Conservation (phyloP, 2,113 vertebrate genomes). For the Mesitornis unicolor region DNA sequence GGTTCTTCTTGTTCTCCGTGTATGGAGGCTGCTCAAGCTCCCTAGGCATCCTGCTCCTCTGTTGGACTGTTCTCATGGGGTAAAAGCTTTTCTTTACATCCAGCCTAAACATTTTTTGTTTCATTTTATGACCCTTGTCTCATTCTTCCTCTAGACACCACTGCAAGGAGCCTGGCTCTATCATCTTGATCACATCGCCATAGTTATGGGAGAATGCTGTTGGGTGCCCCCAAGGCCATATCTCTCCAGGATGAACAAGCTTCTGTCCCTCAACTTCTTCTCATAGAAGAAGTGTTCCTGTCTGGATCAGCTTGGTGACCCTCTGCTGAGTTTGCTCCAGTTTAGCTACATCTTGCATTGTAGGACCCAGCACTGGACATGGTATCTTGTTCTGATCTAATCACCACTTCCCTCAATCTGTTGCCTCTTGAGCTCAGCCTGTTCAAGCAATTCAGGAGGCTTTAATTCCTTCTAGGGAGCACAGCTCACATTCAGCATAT, state of each 20-base stretch:
- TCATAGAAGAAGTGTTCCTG: rapidly evolving
- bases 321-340: not conserved
- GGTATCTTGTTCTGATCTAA: not conserved
- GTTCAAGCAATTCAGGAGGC: not conserved
- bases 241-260: not conserved
- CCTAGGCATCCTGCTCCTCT: not conserved
- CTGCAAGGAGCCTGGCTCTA: not conserved
- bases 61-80: not conserved
- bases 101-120: not conserved
- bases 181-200: not conserved
- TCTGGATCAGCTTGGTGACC: not conserved
- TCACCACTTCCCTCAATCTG: not conserved
- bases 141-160: not conserved
- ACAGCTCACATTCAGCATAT: not conserved
- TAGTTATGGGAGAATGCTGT: not conserved
- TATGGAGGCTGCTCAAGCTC: not conserved
- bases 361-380: rapidly evolving
- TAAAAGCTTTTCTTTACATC: not conserved
- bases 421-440: not conserved
- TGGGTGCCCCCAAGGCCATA: not conserved
- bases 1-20: not conserved
- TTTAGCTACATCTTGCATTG: not conserved
- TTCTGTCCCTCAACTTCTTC: not conserved
- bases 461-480: not conserved
- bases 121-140: not conserved